These are phyloP conservation scores for Pogonomyrmex californicus DNA, from an alignment of 1,140 invertebrate genomes.

Conservation along the genomic window DNA sequence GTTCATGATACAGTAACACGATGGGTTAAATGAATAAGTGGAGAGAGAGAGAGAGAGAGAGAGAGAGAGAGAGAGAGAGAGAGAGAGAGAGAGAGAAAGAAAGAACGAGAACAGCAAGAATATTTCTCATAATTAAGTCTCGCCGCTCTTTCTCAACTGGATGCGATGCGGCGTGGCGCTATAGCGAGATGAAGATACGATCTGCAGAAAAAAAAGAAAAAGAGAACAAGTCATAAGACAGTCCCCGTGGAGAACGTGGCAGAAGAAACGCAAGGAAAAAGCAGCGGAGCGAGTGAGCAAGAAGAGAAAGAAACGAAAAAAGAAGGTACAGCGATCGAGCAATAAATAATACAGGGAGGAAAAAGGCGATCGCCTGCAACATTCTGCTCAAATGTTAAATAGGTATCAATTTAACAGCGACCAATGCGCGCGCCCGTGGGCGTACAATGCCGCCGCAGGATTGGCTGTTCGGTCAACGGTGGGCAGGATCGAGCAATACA, in stretches of 20 bases:
- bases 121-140: constrained; percentile 85
- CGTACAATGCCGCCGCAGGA: constrained; percentile 68
- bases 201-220: constrained; percentile 19
- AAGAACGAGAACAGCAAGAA: constrained; percentile 62
- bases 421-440: constrained; percentile 80
- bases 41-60: constrained; percentile 4
- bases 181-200: constrained; percentile 43
- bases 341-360: constrained; percentile 85
- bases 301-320: constrained; percentile 64
- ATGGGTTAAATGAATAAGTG: constrained; percentile 2
- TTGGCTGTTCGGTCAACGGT: constrained; percentile 1
- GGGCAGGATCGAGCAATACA: constrained; percentile 17
- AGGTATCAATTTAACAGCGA: constrained; percentile 84
- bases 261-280: constrained; percentile 59
- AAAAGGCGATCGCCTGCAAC: constrained; percentile 84
- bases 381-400: constrained; percentile 86
- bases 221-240: constrained; percentile 37
- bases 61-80: constrained; percentile 32
- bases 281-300: constrained; percentile 21
- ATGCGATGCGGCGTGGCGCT: constrained; percentile 56
- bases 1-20: constrained; percentile 41
- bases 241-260: constrained; percentile 48
- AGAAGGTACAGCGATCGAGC: constrained; percentile 79
- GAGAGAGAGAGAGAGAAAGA: constrained; percentile 4
- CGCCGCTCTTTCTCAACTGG: constrained; percentile 79